phyloP scores from a whole-genome alignment of 2,113 vertebrate genomes.

The Hemichromis elongatus region DNA sequence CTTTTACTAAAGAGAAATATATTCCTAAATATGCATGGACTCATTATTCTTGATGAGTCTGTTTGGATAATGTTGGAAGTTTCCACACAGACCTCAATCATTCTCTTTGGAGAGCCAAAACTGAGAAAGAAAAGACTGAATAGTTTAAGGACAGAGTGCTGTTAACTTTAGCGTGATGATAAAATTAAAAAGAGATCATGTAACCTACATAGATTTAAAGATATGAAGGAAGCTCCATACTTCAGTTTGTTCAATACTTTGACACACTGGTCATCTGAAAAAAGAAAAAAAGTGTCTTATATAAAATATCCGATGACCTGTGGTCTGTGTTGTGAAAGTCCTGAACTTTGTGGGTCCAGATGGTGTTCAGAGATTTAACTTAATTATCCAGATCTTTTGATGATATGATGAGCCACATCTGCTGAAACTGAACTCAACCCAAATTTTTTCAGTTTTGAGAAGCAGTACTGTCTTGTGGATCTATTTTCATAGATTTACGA shows the following conservation, averaged over 20 bases:
- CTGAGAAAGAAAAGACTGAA: too few relatives aligned
- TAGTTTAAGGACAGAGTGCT: too few relatives aligned
- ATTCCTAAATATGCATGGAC: rapidly evolving
- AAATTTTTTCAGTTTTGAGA: background rate
- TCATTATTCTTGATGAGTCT: background rate
- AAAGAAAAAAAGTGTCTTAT: background rate
- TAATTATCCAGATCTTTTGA: background rate
- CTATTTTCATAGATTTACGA: background rate
- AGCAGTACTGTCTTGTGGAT: background rate
- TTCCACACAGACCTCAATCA: too few relatives aligned
- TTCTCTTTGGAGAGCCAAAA: too few relatives aligned
- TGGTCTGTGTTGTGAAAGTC: too few relatives aligned
- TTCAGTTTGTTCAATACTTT: background rate
- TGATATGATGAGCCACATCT: background rate
- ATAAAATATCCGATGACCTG: background rate
- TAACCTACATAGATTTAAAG: background rate
- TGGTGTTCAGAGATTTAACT: too few relatives aligned
- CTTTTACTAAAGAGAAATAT: background rate
- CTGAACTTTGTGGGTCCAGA: too few relatives aligned
- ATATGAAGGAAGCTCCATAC: background rate
- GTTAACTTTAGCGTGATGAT: too few relatives aligned
- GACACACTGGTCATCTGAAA: background rate
- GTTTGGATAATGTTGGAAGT: too few relatives aligned
- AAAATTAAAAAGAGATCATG: too few relatives aligned
- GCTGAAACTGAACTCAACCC: too few relatives aligned